phyloP scores from a whole-genome alignment of 2,888 invertebrate genomes.

The Unio delphinus region DNA sequence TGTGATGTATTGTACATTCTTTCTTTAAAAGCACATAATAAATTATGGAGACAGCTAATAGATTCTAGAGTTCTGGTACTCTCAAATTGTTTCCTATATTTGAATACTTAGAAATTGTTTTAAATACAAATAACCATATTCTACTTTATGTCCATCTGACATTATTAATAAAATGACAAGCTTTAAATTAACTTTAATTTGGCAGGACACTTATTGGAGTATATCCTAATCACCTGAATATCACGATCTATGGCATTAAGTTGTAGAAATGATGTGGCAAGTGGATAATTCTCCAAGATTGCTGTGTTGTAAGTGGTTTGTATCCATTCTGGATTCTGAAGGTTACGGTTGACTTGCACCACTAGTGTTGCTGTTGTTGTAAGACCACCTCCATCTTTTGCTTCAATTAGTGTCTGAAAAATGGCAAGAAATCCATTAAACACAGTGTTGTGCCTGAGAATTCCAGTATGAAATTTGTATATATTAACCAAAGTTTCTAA shows the following conservation, averaged over 20 bases:
- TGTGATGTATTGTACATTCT: no score
- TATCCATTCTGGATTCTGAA: constrained; percentile 50
- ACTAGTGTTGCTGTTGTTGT: constrained; percentile 46
- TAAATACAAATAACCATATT: no score
- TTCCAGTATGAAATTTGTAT: no score
- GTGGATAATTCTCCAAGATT: constrained; percentile 52
- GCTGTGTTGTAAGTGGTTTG: constrained; percentile 21
- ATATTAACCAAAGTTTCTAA: no score
- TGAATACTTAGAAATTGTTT: no score
- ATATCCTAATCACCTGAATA: constrained; percentile 29
- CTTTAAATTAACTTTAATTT: background rate
- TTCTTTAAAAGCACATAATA: no score
- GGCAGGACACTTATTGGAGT: background rate
- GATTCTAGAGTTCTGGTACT: no score
- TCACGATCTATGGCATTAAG: constrained; percentile 55
- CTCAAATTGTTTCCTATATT: no score
- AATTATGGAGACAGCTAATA: no score
- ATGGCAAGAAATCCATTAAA: background rate
- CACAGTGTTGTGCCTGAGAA: no score
- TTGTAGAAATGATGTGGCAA: constrained; percentile 35
- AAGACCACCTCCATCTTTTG: constrained; percentile 60
- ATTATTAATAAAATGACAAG: no score
- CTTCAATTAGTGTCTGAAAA: constrained; percentile 53
- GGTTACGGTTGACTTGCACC: constrained; percentile 57
- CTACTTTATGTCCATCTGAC: no score